Evolutionary conservation across 2,797 vertebrate species (phyloP), one percentile per base, ranked within the genome.

Genomic region (Diceros bicornis): DNA sequence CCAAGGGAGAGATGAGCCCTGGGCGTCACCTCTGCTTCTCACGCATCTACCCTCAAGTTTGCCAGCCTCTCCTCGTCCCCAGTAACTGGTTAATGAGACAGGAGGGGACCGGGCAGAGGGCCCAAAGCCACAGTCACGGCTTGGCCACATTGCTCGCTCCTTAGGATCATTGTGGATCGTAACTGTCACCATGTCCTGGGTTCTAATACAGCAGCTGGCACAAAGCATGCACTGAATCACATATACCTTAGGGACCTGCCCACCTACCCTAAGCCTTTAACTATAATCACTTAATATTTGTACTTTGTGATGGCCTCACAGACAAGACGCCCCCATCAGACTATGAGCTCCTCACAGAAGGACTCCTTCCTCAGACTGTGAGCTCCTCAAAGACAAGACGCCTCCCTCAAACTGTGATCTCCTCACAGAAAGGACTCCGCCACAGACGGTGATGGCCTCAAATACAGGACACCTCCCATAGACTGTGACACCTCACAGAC

Each of bases 41-140:
- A 4, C 16, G 3, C 8, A 0, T 61, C 64, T 8, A 7, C 74
- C 25, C 12, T 72, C 57, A 47, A 37, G 52, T 20, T 29, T 13
- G 10, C 52, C 47, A 57, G 52, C 25, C 78, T 47, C 32, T n/a
- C 62, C 14, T 14, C 23, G 52, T 25, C 2, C 85, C 41, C 13
- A 27, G 27, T 13, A 61, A 81, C 23, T 0, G n/a, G 59, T 10
- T 2, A 12, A 5, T 0, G 5, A 25, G 55, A 55, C 4, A 23
- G 27, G 23, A 69, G 37, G n/a, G n/a, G 3, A 23, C 20, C 2
- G 1, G 23, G 62, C 21, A 3, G 55, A 27, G 10, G 32, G 21
- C 47, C 34, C 18, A 23, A 23, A 0, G 2, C 13, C 14, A 25
- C 17, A 4, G 8, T 29, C 3, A 0, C 34, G 3, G 6, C 25